These are phyloP conservation scores for Trissoscelio sp. DNA, from an alignment of 2,888 invertebrate genomes.

Conservation along the genomic window DNA sequence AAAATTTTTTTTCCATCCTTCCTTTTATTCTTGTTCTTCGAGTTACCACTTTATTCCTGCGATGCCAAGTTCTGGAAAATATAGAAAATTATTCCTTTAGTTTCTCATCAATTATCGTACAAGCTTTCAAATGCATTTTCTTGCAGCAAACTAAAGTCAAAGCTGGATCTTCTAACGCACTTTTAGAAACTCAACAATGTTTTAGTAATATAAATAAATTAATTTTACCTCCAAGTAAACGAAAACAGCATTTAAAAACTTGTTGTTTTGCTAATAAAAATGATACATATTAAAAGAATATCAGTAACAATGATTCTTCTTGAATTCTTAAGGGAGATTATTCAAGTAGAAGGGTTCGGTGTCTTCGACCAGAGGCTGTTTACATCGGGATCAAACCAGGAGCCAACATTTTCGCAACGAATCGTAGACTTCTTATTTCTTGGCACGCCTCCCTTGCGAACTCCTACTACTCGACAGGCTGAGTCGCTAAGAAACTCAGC, in stretches of 20 bases:
- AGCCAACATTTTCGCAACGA: slow-evolving; percentile 80
- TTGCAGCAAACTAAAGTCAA: no score
- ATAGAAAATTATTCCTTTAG: no score
- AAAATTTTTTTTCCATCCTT: slow-evolving; percentile 29
- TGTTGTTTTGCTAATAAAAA: no score
- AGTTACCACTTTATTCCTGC: slow-evolving; percentile 52
- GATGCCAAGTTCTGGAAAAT: slow-evolving; percentile 39
- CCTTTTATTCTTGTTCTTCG: slow-evolving; percentile 51
- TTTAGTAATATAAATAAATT: no score
- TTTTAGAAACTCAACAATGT: no score
- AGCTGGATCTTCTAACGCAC: no score
- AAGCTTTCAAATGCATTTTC: no score
- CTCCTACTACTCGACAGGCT: slow-evolving; percentile 69
- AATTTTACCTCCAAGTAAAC: no score
- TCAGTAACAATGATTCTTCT: slow-evolving; percentile 5
- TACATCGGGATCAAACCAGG: slow-evolving; percentile 69
- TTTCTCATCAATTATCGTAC: slow-evolving; percentile 2
- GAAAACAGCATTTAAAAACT: no score
- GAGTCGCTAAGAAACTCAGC: slow-evolving; percentile 67
- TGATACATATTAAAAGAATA: no score
- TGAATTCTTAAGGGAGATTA: slow-evolving; percentile 43
- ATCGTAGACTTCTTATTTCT: slow-evolving; percentile 78
- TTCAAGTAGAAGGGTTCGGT: slow-evolving; percentile 50
- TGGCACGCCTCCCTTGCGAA: slow-evolving; percentile 73
- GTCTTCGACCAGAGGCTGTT: slow-evolving; percentile 69